Base-by-base conservation (phyloP, 1,140 invertebrate genomes). In the Lasioglossum albipes region DNA sequence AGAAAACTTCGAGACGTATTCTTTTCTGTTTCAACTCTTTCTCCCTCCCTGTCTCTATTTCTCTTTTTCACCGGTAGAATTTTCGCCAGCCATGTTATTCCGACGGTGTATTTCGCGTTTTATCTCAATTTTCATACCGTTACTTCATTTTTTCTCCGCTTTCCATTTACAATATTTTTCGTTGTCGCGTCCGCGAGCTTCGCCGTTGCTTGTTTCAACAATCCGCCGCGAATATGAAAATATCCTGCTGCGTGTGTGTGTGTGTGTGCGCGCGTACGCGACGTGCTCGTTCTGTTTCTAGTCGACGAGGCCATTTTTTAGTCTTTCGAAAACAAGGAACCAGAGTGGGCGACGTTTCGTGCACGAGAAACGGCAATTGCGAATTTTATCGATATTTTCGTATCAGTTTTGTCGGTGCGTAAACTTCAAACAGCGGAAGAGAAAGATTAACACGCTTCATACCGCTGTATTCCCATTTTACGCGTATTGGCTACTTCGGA, bases 101-200 rank as follows among this genome's bases (percentile, higher is more conserved):
- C 66, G 49, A 27, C 45, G 12, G 68, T 20, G n/a, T 79, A 49
- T 54, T 45, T 20, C 76, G 61, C 76, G 57, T 65, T 79, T 74
- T 66, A 74, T 79, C 70, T 66, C 70, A 66, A 81, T 77, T 81
- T 64, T 36, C 74, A 54, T 36, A 7, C 54, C 22, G 31, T 16
- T 54, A 18, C 42, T 20, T 22, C 52, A 36, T 41, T 22, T 57
- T 66, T 66, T 20, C 66, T 61, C 59, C 74, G 27, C 27, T 42
- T 54, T 54, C 59, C 65, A 66, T 81, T 81, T 79, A 74, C 77
- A 74, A 74, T 79, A 79, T 77, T 81, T 71, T 75, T 42, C 31
- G 27, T 68, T 42, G 16, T 27, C 16, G 1, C 12, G 41, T 20
- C 22, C 2, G 1, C 42, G 16, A 65, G 31, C 10, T n/a, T 42